Percentiles rank a stretch among this genome's conserved stretches.
Conservation (phyloP, 2,888 invertebrate genomes). For the Saturnia japonica region DNA sequence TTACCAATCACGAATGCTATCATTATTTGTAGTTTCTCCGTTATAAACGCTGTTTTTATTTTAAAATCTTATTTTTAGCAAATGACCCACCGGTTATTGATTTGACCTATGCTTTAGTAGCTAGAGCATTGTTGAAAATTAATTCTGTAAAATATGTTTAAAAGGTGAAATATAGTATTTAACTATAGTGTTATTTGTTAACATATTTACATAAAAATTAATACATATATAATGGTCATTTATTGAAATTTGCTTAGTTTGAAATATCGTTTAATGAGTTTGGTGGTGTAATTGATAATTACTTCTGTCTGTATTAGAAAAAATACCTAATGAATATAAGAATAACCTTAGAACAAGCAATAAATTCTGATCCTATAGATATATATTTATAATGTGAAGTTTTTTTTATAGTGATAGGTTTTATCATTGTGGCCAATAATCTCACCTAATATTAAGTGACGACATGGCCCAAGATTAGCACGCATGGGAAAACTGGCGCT, state of each 20-base stretch:
- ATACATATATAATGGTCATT: neutral
- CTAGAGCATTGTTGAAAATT: conserved; percentile 1
- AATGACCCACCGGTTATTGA: conserved; percentile 12
- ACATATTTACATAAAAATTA: neutral
- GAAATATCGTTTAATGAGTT: neutral
- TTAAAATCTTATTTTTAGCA: conserved; percentile 26
- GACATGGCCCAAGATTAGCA: too few relatives aligned
- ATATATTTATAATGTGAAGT: too few relatives aligned
- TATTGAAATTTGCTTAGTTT: neutral
- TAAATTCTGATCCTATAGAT: neutral
- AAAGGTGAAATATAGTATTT: neutral
- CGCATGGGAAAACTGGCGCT: too few relatives aligned
- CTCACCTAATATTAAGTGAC: too few relatives aligned
- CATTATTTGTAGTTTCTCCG: conserved; percentile 43
- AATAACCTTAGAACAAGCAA: too few relatives aligned
- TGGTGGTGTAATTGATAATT: neutral
- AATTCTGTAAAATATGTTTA: neutral
- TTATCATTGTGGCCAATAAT: too few relatives aligned
- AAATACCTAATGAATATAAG: too few relatives aligned
- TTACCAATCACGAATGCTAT: conserved; percentile 37
- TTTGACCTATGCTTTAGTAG: conserved; percentile 9
- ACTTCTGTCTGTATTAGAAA: neutral
- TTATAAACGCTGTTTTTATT: conserved; percentile 33
- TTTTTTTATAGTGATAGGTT: too few relatives aligned
- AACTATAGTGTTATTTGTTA: neutral